Percentiles rank a stretch among this genome's conserved stretches.
Conservation (phyloP, 1,140 invertebrate species). For the Solenopsis invicta region DNA sequence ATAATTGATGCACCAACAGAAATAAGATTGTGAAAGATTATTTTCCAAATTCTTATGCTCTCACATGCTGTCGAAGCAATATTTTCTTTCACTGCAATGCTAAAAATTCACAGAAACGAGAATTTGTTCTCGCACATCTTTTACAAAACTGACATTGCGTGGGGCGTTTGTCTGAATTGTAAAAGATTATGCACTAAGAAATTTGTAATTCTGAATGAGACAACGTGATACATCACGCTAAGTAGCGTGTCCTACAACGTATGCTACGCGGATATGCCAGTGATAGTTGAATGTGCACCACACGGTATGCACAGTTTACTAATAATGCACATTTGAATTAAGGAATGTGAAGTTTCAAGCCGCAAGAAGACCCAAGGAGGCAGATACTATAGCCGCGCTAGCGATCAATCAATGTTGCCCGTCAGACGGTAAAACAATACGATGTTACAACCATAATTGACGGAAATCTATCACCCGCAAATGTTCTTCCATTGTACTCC, state of each 20-base stretch:
- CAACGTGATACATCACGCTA: slow-evolving; percentile 18
- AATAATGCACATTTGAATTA: slow-evolving; percentile 36
- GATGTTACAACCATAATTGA: slow-evolving; percentile 87
- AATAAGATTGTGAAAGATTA: not conserved
- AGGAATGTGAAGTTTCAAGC: slow-evolving; percentile 61
- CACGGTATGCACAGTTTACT: slow-evolving; percentile 10
- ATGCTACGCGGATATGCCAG: slow-evolving; percentile 3
- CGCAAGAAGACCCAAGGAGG: slow-evolving; percentile 75
- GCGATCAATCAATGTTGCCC: slow-evolving; percentile 86
- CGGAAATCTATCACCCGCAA: slow-evolving; percentile 86
- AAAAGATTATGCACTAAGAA: slow-evolving; percentile 53
- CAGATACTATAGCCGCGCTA: slow-evolving; percentile 74
- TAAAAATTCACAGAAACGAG: slow-evolving; percentile 1
- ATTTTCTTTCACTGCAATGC: not conserved
- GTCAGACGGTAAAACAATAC: slow-evolving; percentile 86
- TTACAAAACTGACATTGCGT: slow-evolving; percentile 25
- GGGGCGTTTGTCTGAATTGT: slow-evolving; percentile 37
- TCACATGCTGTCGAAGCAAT: not conserved
- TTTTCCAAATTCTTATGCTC: not conserved
- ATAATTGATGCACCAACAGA: too few relatives aligned
- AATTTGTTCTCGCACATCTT: slow-evolving; percentile 29
- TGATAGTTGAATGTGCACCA: slow-evolving; percentile 38
- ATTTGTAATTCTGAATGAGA: slow-evolving; percentile 35
- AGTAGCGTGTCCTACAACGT: slow-evolving; percentile 8
- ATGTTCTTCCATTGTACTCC: slow-evolving; percentile 58